These are phyloP conservation scores for Tetranychus truncatus DNA, from an alignment of 2,888 invertebrate species.

Conservation along the genomic window DNA sequence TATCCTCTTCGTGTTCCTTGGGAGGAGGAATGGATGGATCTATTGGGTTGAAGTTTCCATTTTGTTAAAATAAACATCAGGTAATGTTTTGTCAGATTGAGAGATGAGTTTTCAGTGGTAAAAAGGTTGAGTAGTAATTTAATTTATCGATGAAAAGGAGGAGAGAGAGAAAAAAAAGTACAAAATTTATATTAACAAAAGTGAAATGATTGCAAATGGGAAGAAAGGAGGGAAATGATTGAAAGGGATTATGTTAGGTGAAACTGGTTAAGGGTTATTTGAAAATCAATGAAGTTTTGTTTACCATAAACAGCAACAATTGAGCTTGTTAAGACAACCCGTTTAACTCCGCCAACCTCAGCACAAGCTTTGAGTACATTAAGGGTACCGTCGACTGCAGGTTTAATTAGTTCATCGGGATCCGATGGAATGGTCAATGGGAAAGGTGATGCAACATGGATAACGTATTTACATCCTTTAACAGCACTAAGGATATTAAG, in stretches of 20 bases:
- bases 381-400: conserved; percentile 37
- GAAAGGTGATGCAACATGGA: conserved; percentile 36
- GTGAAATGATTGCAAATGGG: background rate
- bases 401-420: conserved; percentile 34
- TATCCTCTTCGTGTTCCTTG: conserved; percentile 25
- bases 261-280: background rate
- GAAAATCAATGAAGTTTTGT: background rate
- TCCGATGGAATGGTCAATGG: conserved; percentile 30
- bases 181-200: background rate
- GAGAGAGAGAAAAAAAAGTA: background rate
- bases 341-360: conserved; percentile 34
- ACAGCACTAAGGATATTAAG: conserved; percentile 29
- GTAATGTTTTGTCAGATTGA: background rate
- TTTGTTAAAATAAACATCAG: background rate
- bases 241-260: background rate
- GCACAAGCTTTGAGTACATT: conserved; percentile 36
- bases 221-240: background rate
- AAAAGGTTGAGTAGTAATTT: background rate
- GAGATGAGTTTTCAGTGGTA: background rate
- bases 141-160: background rate
- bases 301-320: conserved; percentile 34
- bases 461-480: conserved; percentile 35
- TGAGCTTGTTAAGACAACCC: conserved; percentile 39
- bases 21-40: conserved; percentile 11
- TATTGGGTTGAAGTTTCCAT: background rate